Evolutionary conservation across 2,797 vertebrate genomes (phyloP), one percentile per base, ranked within the genome.

Genomic region (Siniperca obscura): DNA sequence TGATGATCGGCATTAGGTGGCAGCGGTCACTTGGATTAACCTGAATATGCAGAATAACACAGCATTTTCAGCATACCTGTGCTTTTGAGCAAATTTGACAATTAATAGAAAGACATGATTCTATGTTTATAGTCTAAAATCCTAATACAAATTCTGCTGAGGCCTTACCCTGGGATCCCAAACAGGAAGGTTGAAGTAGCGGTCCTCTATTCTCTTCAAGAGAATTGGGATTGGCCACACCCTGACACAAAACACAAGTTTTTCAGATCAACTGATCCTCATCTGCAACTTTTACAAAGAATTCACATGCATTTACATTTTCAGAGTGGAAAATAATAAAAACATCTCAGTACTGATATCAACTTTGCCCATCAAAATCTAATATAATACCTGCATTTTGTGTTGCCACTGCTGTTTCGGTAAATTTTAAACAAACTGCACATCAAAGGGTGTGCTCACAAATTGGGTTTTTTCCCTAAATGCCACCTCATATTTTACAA

Each of bases 1-100:
- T 97, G 94, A 98, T 98, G 95, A 98, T 97, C 91, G 97, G 97
- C 97, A 98, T 98, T 88, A 97, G 94, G 94, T 98, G 97, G 95
- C 96, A 97, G 88, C 97, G 95, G 95, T 97, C 97, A 95, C 96
- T 97, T 84, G 95, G 96, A 77, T 96, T 98, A 89, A 97, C 95
- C 97, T 98, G 95, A n/a, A 72, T 67, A 25, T 48, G 62, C 46
- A 81, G 21, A 64, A 10, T 1, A 57, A 13, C 16, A 73, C 14
- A 34, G 4, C n/a, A 25, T 16, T 48, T 44, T 76, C 2, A 80
- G 7, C 4, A 65, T 7, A 22, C 7, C 7, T 19, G 17, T 62
- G 19, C 27, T 30, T 72, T 17, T 60, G 14, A 25, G n/a, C n/a
- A 27, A 6, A 64, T 62, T 7, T 69, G 7, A 74, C 4, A 36